phyloP scores from a whole-genome alignment of 2,797 vertebrate genomes.

The Urophycis tenuis region DNA sequence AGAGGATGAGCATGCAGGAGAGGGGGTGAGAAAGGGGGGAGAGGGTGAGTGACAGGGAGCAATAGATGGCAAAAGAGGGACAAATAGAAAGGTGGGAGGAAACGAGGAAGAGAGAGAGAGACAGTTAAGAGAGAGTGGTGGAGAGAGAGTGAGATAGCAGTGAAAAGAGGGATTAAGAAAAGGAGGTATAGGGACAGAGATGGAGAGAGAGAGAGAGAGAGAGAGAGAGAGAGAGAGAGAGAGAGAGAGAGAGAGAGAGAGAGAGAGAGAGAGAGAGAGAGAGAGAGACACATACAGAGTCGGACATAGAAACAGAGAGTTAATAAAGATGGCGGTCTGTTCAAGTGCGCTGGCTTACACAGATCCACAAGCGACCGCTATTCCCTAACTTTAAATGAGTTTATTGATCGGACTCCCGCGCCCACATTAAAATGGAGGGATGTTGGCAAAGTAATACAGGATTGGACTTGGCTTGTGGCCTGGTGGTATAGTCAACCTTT shows the following conservation, averaged over 20 bases:
- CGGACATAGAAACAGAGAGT: background rate
- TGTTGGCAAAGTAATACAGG: background rate
- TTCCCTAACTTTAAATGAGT: constrained; percentile 6
- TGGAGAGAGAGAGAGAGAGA: background rate
- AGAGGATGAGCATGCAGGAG: no score
- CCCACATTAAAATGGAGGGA: background rate
- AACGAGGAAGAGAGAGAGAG: background rate
- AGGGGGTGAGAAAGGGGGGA: background rate
- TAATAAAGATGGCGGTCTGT: no score
- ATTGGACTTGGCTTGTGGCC: background rate
- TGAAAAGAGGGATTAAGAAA: background rate
- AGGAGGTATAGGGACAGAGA: no score
- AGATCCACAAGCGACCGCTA: background rate
- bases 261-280: no score
- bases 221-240: background rate
- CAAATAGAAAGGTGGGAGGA: background rate
- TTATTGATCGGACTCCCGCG: constrained; percentile 8
- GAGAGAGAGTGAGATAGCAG: background rate
- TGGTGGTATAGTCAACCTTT: background rate
- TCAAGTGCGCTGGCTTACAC: no score
- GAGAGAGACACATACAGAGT: background rate
- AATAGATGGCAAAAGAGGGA: background rate
- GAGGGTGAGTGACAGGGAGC: no score
- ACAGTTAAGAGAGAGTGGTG: no score
- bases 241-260: no score